phyloP scores from a whole-genome alignment of 2,113 vertebrate genomes.

The Meriones unguiculatus region DNA sequence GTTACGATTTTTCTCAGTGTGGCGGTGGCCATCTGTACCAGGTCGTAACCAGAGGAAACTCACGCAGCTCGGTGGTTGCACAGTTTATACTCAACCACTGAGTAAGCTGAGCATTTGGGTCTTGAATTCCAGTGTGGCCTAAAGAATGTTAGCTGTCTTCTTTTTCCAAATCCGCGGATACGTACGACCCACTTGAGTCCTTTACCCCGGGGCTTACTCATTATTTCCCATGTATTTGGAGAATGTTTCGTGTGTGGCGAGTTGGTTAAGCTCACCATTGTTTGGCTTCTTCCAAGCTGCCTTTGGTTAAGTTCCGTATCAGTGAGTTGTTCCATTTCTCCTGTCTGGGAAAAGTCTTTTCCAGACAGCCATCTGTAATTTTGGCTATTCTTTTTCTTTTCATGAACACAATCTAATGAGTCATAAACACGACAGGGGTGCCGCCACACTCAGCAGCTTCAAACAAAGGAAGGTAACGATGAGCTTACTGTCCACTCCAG shows the following conservation, averaged over 20 bases:
- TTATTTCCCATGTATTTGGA: conserved; percentile 64
- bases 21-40: conserved; percentile 55
- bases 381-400: conserved; percentile 25
- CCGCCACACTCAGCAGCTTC: not conserved
- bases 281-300: conserved; percentile 69
- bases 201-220: conserved; percentile 60
- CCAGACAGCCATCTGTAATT: conserved; percentile 66
- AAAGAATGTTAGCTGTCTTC: conserved; percentile 67
- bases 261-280: conserved; percentile 69
- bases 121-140: conserved; percentile 71
- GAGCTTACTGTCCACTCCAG: not conserved
- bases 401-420: conserved; percentile 51
- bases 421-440: conserved; percentile 22
- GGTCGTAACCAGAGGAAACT: conserved; percentile 64
- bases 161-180: conserved; percentile 70
- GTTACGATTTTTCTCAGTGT: conserved; percentile 55
- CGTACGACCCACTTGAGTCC: conserved; percentile 44
- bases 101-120: conserved; percentile 67
- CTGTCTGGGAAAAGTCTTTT: conserved; percentile 70
- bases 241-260: conserved; percentile 71
- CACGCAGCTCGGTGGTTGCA: conserved; percentile 43
- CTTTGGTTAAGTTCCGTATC: conserved; percentile 70
- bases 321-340: conserved; percentile 62
- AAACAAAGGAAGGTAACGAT: not conserved
- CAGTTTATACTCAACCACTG: conserved; percentile 61